Conservation (phyloP, 2,113 vertebrate genomes). For the Ptyas mucosa region DNA sequence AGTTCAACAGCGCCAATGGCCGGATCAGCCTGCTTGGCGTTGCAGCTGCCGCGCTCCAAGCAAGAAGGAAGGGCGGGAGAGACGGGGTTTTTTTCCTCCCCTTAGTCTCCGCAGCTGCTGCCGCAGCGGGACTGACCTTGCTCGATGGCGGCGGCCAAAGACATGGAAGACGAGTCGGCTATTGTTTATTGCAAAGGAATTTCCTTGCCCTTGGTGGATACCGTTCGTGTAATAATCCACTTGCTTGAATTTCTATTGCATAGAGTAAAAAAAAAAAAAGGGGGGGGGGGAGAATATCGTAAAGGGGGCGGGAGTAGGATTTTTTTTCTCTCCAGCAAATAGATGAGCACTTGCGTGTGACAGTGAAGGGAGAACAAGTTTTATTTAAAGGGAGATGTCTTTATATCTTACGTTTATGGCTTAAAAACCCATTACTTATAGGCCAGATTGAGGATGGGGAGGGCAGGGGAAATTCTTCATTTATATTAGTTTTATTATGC, state of each 20-base stretch:
- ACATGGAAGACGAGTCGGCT: constrained; percentile 23
- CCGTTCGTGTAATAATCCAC: constrained; percentile 16
- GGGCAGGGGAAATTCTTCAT: neutral
- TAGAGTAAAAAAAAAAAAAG: constrained; percentile 26
- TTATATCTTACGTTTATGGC: neutral
- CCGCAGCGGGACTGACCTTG: constrained; percentile 58
- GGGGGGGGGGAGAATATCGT: constrained; percentile 18
- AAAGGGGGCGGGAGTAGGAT: constrained; percentile 51
- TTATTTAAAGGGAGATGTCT: constrained; percentile 48
- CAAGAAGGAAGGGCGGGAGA: neutral
- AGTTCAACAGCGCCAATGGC: neutral
- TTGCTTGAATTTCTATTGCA: constrained; percentile 48
- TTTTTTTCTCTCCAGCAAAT: constrained; percentile 61
- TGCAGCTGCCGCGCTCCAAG: neutral
- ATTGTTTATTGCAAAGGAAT: constrained; percentile 35
- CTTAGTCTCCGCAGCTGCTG: neutral
- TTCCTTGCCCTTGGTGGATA: constrained; percentile 1
- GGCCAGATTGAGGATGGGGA: neutral
- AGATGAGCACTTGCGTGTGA: constrained; percentile 42
- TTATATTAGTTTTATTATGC: neutral
- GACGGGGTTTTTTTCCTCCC: neutral
- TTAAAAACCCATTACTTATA: constrained; percentile 37
- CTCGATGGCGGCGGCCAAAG: constrained; percentile 9
- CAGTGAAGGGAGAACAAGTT: constrained; percentile 37
- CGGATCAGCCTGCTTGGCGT: neutral